phyloP scores from a whole-genome alignment of 2,888 invertebrate genomes.

The Ormyrus labotus region DNA sequence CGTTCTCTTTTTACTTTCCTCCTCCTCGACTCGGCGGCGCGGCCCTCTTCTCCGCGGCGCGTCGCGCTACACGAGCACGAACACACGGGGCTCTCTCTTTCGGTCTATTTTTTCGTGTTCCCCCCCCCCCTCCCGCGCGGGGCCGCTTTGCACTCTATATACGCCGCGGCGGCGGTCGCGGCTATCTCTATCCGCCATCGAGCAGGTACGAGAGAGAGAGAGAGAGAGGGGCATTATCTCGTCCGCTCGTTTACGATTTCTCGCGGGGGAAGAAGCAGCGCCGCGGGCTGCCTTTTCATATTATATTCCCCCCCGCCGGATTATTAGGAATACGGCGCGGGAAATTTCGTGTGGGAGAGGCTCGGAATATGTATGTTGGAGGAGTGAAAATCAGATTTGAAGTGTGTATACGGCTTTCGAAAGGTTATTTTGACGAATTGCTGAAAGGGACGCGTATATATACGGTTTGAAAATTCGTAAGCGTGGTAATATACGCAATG shows the following conservation, averaged over 20 bases:
- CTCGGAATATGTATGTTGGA: too few species aligned
- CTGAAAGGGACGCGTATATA: too few species aligned
- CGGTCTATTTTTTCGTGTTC: background rate
- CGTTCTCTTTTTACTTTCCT: background rate
- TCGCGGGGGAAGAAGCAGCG: constrained; percentile 7
- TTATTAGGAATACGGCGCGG: background rate
- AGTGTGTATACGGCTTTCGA: too few species aligned
- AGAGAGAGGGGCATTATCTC: constrained; percentile 27
- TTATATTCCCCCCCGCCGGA: background rate
- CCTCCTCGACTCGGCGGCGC: background rate
- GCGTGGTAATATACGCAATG: constrained; percentile 6
- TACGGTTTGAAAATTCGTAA: background rate
- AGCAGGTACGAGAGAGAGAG: background rate
- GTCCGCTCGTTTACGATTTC: constrained; percentile 43
- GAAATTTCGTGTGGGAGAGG: too few species aligned
- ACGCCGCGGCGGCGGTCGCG: background rate
- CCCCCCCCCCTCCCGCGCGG: background rate
- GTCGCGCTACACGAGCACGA: background rate
- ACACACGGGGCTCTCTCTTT: background rate
- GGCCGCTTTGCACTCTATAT: background rate
- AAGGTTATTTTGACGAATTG: too few species aligned
- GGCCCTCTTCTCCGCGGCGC: background rate
- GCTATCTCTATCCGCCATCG: constrained; percentile 40
- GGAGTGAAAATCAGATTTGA: too few species aligned
- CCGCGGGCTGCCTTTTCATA: constrained; percentile 34